Percentiles rank a stretch among this genome's conserved stretches.
phyloP scores from a whole-genome alignment of 2,888 invertebrate genomes.

The Eristalis intricaria region DNA sequence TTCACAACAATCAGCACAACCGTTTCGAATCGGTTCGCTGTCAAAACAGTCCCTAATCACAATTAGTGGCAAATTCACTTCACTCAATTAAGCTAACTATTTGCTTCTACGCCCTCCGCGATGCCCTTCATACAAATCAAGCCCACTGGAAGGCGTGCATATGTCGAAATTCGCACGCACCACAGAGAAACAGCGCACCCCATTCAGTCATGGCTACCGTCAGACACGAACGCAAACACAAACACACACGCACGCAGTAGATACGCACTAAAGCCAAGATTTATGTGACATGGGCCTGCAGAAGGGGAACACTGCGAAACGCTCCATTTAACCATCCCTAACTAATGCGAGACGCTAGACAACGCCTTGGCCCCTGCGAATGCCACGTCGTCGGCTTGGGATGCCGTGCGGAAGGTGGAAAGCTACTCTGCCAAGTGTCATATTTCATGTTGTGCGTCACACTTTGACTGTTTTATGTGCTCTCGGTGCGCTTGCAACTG shows the following conservation, averaged over 20 bases:
- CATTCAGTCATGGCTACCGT: background rate
- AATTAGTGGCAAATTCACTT: background rate
- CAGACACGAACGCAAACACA: background rate
- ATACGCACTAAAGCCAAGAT: constrained; percentile 38
- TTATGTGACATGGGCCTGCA: constrained; percentile 47
- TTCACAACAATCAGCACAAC: background rate
- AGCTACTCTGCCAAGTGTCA: constrained; percentile 47
- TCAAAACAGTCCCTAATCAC: background rate
- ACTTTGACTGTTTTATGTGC: constrained; percentile 72
- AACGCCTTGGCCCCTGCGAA: constrained; percentile 43
- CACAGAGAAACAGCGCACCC: constrained; percentile 15
- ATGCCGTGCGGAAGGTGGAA: constrained; percentile 35
- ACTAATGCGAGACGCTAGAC: constrained; percentile 52
- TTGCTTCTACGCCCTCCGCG: background rate
- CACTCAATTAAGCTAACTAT: background rate
- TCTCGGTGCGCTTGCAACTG: constrained; percentile 49
- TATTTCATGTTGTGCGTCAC: constrained; percentile 70
- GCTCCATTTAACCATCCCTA: constrained; percentile 68
- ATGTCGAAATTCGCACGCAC: constrained; percentile 41
- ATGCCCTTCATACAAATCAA: background rate
- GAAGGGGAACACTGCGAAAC: constrained; percentile 40
- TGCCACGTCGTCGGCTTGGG: constrained; percentile 3
- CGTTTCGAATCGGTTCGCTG: background rate
- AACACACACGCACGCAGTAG: constrained; percentile 11
- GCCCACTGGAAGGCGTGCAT: background rate